These are phyloP conservation scores for Micropoecilia bifurca DNA, from an alignment of 2,797 vertebrate species.

Conservation along the genomic window DNA sequence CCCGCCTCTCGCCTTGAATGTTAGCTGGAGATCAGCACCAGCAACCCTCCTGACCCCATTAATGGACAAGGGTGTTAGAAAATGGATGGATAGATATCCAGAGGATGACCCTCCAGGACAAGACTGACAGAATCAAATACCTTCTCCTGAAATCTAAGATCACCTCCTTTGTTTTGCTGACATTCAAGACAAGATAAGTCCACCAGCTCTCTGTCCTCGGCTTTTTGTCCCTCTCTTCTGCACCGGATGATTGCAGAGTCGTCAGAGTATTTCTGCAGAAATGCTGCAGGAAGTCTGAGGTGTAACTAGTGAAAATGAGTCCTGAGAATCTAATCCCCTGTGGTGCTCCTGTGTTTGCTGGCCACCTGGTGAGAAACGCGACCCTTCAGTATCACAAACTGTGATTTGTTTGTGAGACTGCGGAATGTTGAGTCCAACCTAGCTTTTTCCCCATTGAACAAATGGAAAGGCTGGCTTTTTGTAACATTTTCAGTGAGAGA, in stretches of 20 bases:
- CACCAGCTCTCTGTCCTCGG: neutral
- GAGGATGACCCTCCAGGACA: neutral
- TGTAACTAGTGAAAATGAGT: neutral
- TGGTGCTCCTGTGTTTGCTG: neutral
- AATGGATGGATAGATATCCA: neutral
- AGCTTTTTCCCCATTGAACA: neutral
- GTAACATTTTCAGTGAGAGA: neutral
- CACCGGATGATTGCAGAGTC: neutral
- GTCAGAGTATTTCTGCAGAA: neutral
- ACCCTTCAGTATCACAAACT: neutral
- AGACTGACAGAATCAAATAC: neutral
- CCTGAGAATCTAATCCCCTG: neutral
- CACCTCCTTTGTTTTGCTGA: neutral
- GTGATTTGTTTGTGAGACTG: neutral
- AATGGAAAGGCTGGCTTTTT: neutral
- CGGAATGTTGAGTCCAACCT: neutral
- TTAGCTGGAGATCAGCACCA: too few species aligned
- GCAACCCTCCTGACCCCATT: too few species aligned
- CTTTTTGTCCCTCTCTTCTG: neutral
- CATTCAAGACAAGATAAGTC: neutral
- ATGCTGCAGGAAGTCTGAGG: neutral
- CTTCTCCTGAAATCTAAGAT: neutral
- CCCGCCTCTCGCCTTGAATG: too few species aligned
- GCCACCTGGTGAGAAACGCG: neutral
- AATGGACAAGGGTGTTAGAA: too few species aligned